phyloP scores from a whole-genome alignment of 1,140 invertebrate species.

The Aphis craccivora region DNA sequence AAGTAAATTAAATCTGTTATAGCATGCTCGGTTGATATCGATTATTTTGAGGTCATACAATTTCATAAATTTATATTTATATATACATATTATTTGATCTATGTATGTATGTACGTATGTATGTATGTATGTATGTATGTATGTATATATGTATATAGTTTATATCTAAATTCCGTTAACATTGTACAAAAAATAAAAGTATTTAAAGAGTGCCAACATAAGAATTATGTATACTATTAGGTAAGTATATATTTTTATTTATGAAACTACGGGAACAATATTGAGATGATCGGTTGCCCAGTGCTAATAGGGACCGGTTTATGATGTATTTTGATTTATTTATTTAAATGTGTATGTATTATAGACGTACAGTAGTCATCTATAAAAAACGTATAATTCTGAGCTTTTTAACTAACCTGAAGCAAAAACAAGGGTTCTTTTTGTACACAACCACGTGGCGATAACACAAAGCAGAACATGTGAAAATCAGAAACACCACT shows the following conservation, averaged over 20 bases:
- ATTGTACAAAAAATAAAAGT: neutral
- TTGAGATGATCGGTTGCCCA: neutral
- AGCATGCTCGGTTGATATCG: neutral
- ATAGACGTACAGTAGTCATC: constrained; percentile 61
- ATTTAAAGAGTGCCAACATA: neutral
- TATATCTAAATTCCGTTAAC: neutral
- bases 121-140: neutral
- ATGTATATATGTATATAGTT: neutral
- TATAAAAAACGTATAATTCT: constrained; percentile 60
- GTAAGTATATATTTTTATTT: neutral
- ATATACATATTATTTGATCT: neutral
- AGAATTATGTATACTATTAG: neutral
- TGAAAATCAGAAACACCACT: constrained; percentile 97
- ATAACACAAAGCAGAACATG: constrained; percentile 98
- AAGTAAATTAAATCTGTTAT: neutral
- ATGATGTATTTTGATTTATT: neutral
- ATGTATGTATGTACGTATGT: neutral
- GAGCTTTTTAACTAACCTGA: constrained; percentile 80
- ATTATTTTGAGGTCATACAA: neutral
- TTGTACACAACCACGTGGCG: constrained; percentile 98
- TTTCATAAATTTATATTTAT: neutral
- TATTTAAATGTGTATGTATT: neutral
- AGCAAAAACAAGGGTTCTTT: constrained; percentile 91
- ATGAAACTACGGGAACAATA: neutral
- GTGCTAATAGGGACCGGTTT: neutral